A percentile compares a stretch with the other conserved stretches of the same genome.
These are phyloP conservation scores for Spinibarbus caldwelli DNA, from an alignment of 2,797 vertebrate species.

Conservation along the genomic window DNA sequence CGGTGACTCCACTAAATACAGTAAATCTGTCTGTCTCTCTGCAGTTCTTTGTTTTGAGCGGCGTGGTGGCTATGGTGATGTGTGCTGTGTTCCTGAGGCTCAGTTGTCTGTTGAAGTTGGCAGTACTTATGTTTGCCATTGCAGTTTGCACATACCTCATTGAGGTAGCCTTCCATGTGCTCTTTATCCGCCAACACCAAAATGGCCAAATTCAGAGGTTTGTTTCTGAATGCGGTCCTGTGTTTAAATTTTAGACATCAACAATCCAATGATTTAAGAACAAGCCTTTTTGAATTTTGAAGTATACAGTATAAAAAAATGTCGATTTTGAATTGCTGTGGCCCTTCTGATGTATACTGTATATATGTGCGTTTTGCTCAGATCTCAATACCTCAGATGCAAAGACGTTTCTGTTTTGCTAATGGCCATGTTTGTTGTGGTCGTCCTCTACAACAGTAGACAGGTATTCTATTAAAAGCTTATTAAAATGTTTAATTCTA, in stretches of 20 bases:
- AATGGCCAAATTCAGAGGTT: conserved; percentile 51
- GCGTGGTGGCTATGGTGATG: conserved; percentile 62
- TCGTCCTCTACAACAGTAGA: conserved; percentile 62
- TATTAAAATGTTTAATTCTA: background rate
- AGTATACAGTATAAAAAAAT: background rate
- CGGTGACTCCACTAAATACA: background rate
- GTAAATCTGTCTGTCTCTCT: background rate
- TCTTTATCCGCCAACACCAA: conserved; percentile 53
- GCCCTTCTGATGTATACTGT: background rate
- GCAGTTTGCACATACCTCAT: conserved; percentile 60
- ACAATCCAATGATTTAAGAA: background rate
- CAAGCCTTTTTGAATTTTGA: background rate
- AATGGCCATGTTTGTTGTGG: conserved; percentile 61
- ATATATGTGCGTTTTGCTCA: conserved; percentile 20
- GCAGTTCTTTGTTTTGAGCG: conserved; percentile 58
- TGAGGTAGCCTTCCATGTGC: conserved; percentile 52
- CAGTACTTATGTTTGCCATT: conserved; percentile 55
- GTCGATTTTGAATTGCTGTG: background rate
- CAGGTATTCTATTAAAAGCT: conserved; percentile 45
- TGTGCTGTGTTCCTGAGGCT: conserved; percentile 63
- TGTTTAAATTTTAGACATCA: background rate
- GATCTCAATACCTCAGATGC: conserved; percentile 53
- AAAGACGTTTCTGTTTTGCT: conserved; percentile 59
- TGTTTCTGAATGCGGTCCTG: background rate
- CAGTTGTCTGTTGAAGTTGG: conserved; percentile 61